Conservation (phyloP, 2,113 vertebrate genomes). For the Rallus limicola region DNA sequence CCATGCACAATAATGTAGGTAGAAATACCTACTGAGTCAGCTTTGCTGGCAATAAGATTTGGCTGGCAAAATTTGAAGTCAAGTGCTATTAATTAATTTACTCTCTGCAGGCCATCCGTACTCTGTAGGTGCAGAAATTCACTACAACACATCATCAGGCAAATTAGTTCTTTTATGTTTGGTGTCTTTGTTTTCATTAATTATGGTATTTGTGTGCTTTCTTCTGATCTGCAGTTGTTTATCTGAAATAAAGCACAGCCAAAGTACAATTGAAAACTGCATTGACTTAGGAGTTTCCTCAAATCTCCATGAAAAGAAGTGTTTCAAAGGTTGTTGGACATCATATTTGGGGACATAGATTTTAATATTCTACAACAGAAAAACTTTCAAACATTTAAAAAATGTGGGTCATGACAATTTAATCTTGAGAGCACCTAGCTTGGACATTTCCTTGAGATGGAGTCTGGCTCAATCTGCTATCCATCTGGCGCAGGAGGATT, state of each 20-base stretch:
- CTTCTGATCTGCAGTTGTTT: background rate
- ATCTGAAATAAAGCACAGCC: background rate
- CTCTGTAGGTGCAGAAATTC: background rate
- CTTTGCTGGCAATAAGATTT: background rate
- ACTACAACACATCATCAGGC: background rate
- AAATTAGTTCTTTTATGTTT: background rate
- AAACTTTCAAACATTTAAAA: background rate
- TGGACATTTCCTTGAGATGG: background rate
- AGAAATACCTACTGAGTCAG: background rate
- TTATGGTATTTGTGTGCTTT: background rate
- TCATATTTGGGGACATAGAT: background rate
- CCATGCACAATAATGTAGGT: background rate
- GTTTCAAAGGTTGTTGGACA: background rate
- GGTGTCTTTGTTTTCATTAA: background rate
- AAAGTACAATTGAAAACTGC: background rate
- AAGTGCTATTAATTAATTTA: background rate
- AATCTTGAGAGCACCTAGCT: background rate
- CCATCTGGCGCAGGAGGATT: background rate
- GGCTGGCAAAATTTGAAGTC: background rate
- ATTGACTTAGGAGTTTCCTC: background rate
- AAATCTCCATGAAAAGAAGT: background rate
- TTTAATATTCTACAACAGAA: background rate
- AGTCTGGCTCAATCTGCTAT: background rate
- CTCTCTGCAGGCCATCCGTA: background rate
- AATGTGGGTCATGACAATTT: background rate